These are phyloP conservation scores for Rhinichthys klamathensis DNA, from an alignment of 2,113 vertebrate genomes.

Conservation along the genomic window DNA sequence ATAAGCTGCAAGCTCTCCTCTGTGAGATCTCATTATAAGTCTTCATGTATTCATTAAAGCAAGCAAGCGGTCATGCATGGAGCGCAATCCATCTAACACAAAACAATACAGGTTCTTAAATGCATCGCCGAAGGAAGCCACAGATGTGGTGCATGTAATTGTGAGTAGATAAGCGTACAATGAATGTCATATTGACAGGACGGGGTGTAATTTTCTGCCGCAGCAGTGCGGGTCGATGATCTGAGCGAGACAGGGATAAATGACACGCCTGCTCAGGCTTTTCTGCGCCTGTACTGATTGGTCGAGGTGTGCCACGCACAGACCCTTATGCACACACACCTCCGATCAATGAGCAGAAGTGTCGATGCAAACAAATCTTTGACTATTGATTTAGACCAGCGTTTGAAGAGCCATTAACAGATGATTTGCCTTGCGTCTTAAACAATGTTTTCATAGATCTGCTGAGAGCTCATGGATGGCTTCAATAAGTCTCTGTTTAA, in stretches of 20 bases:
- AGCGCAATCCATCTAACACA: conserved; percentile 63
- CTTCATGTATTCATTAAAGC: conserved; percentile 43
- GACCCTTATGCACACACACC: neutral
- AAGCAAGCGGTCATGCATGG: conserved; percentile 25
- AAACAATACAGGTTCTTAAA: conserved; percentile 60
- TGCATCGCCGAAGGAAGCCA: conserved; percentile 51
- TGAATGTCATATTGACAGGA: conserved; percentile 57
- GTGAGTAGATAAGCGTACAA: conserved; percentile 63
- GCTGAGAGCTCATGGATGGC: neutral
- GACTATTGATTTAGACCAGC: conserved; percentile 33
- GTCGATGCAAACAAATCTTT: conserved; percentile 55
- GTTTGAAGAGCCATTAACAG: conserved; percentile 42
- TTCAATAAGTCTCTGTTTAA: conserved; percentile 28
- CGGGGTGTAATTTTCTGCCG: conserved; percentile 33
- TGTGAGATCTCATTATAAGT: conserved; percentile 45
- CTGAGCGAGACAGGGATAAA: neutral
- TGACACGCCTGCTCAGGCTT: neutral
- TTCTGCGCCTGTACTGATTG: neutral
- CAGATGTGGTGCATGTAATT: conserved; percentile 55
- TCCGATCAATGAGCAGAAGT: conserved; percentile 35
- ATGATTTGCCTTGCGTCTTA: neutral
- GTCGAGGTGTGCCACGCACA: neutral
- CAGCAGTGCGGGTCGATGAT: conserved; percentile 32
- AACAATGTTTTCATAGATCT: conserved; percentile 34
- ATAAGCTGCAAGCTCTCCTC: conserved; percentile 26